Evolutionary conservation across 2,888 invertebrate genomes (phyloP).

Genomic region (Chrysolina oricalcia): DNA sequence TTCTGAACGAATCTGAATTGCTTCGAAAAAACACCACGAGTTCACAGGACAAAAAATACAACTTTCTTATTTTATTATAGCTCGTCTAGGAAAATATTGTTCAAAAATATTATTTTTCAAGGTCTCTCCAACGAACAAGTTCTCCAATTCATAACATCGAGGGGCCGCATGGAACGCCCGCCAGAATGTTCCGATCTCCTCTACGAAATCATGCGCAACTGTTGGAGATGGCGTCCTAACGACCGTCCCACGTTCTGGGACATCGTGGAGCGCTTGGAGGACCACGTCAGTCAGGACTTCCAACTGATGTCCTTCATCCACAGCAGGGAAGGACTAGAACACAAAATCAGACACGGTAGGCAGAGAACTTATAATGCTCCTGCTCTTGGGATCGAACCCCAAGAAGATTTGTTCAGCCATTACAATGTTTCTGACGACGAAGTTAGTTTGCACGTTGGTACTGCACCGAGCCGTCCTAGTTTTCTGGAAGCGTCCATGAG

Average conservation of each 20-base stretch:
- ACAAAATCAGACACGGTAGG: constrained; percentile 57
- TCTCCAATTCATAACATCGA: constrained; percentile 74
- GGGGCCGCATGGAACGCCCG: constrained; percentile 77
- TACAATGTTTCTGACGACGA: constrained; percentile 63
- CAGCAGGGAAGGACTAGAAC: constrained; percentile 76
- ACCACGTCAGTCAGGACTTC: constrained; percentile 75
- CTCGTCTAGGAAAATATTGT: too few relatives aligned
- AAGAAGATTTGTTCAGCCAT: constrained; percentile 52
- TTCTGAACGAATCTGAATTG: too few relatives aligned
- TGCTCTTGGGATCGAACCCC: constrained; percentile 54
- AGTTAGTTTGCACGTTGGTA: constrained; percentile 61
- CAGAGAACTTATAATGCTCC: constrained; percentile 64
- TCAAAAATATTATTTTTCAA: constrained; percentile 20
- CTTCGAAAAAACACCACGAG: too few relatives aligned
- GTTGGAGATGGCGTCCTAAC: constrained; percentile 80
- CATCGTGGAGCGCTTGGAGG: constrained; percentile 74
- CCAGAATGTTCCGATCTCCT: constrained; percentile 79
- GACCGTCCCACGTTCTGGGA: constrained; percentile 80
- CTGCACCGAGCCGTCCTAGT: constrained; percentile 57
- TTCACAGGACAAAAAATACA: too few relatives aligned
- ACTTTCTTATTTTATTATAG: too few relatives aligned
- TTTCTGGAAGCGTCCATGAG: constrained; percentile 56
- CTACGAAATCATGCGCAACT: constrained; percentile 78
- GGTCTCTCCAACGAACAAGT: constrained; percentile 78
- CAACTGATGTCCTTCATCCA: constrained; percentile 78